Conservation (phyloP, 2,797 vertebrate species). For the Morelia viridis region DNA sequence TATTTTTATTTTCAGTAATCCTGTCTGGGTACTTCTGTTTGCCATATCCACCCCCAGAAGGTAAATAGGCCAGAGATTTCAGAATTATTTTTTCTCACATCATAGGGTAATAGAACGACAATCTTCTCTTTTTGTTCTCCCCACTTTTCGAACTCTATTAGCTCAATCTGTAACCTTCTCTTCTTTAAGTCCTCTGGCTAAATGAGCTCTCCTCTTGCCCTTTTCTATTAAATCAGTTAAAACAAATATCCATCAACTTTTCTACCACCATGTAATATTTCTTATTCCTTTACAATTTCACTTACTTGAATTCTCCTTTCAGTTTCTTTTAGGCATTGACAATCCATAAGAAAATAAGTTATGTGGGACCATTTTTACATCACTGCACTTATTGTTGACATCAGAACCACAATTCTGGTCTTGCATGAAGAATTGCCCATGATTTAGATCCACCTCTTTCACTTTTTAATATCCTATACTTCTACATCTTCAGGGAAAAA, state of each 20-base stretch:
- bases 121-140: background rate
- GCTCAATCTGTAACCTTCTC: background rate
- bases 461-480: background rate
- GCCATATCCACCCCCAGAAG: too few species aligned
- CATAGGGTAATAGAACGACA: background rate
- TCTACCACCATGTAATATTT: background rate
- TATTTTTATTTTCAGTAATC: background rate
- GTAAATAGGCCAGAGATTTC: background rate
- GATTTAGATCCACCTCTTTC: background rate
- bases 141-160: background rate
- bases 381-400: background rate
- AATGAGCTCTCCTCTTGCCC: constrained; percentile 18
- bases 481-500: background rate
- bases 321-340: background rate
- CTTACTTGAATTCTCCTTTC: background rate
- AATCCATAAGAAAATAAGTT: background rate
- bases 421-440: background rate
- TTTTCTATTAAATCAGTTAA: constrained; percentile 49
- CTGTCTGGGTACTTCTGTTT: background rate
- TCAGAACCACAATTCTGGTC: background rate
- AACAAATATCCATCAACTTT: constrained; percentile 28
- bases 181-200: background rate
- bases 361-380: background rate
- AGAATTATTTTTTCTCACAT: background rate
- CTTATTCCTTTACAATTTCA: background rate